Base-by-base conservation (phyloP, 1,140 invertebrate genomes). In the Stratiolaelaps scimitus region DNA sequence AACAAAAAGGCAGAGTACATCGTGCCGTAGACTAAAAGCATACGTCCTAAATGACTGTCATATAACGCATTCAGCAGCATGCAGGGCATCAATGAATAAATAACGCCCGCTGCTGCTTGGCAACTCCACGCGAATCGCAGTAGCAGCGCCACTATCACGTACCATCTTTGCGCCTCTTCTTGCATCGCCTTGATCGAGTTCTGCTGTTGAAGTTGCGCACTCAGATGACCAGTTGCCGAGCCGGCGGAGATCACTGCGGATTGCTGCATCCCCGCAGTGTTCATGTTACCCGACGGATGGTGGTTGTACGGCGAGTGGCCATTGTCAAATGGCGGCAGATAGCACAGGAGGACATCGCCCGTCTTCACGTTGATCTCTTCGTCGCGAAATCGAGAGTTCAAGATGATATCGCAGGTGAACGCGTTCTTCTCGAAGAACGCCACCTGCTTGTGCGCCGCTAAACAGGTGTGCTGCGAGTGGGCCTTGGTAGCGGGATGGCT, bases 381-480 rank as follows among this genome's bases (percentile, higher is more conserved):
- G 69, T 67, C 66, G 75, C 71, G 74, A 74, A 76, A 78, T 70
- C 74, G 71, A 65, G 73, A 76, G 70, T 77, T 77, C 17, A 78
- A 71, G 7, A 77, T 72, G 30, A 76, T 68, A 70, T 78, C 77
- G 69, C 76, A 75, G 56, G 73, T 74, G 68, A 77, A 78, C 7
- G 75, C 75, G 72, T 73, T 76, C 64, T 73, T 74, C 44, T 70
- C 67, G 68, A 78, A 77, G 69, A 78, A 78, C 0, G 74, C 71
- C 53, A 29, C 34, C 20, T 60, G 53, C 23, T 60, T 15, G 74
- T 68, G 17, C 1, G 53, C 26, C 15, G 53, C 26, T 17, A 60
- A 15, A 34, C 53, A 60, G 53, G 26, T 60, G 23, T 60, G 53
- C 20, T 60, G 53, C 6, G 17, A 29, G 26, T 60, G 53, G 26